These are phyloP conservation scores for Pontoporia blainvillei DNA, from an alignment of 2,113 vertebrate genomes.

Conservation along the genomic window DNA sequence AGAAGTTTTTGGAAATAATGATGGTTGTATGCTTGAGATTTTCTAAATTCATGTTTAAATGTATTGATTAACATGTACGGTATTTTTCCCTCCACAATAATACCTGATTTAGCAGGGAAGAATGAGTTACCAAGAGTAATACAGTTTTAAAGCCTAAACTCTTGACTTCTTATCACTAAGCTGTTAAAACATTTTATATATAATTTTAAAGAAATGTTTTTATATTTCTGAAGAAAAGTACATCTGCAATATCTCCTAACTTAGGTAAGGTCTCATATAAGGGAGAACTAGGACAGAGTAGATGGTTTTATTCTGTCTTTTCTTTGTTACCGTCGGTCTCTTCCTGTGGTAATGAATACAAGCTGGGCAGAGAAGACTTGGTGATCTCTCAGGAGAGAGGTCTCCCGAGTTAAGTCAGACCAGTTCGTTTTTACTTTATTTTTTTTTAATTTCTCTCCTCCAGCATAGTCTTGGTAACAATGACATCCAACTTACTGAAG, in stretches of 20 bases:
- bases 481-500: constrained; percentile 71
- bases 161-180: constrained; percentile 27
- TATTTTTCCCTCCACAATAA: neutral
- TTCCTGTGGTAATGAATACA: constrained; percentile 84
- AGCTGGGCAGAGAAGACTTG: constrained; percentile 80
- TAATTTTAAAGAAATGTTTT: constrained; percentile 56
- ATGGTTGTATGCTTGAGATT: neutral
- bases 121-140: neutral
- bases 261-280: constrained; percentile 1
- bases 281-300: constrained; percentile 72
- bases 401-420: constrained; percentile 81
- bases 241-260: constrained; percentile 26
- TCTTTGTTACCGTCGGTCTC: constrained; percentile 84
- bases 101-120: neutral
- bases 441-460: constrained; percentile 29
- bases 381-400: constrained; percentile 86
- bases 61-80: neutral
- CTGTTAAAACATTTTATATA: neutral
- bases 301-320: constrained; percentile 82
- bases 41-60: neutral
- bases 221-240: constrained; percentile 28
- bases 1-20: neutral
- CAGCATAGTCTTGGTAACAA: constrained; percentile 43
- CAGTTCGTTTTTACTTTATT: constrained; percentile 70
- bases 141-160: neutral